Conservation (phyloP, 2,888 invertebrate genomes). For the Drosophila lacicola region DNA sequence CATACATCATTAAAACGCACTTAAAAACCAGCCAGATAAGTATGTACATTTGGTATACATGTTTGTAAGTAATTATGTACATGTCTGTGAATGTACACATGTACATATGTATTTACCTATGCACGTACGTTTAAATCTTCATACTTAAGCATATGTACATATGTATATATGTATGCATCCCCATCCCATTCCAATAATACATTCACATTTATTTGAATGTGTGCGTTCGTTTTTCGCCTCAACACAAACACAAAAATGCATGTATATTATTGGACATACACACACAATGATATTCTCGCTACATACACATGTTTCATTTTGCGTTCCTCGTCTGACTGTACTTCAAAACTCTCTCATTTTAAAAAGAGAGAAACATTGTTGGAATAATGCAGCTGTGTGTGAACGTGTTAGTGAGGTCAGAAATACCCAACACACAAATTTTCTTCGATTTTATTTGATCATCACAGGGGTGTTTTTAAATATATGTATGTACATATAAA, state of each 20-base stretch:
- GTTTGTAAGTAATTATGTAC: background rate
- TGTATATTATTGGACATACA: slow-evolving; percentile 58
- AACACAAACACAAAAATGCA: slow-evolving; percentile 63
- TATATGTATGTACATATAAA: background rate
- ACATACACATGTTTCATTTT: slow-evolving; percentile 76
- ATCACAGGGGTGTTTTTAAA: slow-evolving; percentile 46
- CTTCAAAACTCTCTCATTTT: slow-evolving; percentile 66
- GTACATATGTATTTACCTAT: slow-evolving; percentile 26
- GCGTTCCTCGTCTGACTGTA: slow-evolving; percentile 75
- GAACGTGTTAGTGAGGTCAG: slow-evolving; percentile 69
- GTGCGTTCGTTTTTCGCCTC: slow-evolving; percentile 54
- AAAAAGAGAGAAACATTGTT: slow-evolving; percentile 57
- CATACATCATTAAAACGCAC: slow-evolving; percentile 3
- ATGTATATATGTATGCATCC: slow-evolving; percentile 29
- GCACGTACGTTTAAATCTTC: slow-evolving; percentile 27
- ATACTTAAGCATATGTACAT: slow-evolving; percentile 31
- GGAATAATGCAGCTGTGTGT: slow-evolving; percentile 68
- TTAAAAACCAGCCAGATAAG: slow-evolving; percentile 8
- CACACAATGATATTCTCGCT: slow-evolving; percentile 52
- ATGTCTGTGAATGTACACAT: slow-evolving; percentile 4
- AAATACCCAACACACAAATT: slow-evolving; percentile 65
- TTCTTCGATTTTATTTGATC: slow-evolving; percentile 53
- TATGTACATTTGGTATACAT: slow-evolving; percentile 7
- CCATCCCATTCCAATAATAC: slow-evolving; percentile 46
- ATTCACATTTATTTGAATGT: slow-evolving; percentile 37